Percentiles rank a stretch among this genome's conserved stretches.
Conservation (phyloP, 1,140 invertebrate genomes). For the Galleria mellonella region DNA sequence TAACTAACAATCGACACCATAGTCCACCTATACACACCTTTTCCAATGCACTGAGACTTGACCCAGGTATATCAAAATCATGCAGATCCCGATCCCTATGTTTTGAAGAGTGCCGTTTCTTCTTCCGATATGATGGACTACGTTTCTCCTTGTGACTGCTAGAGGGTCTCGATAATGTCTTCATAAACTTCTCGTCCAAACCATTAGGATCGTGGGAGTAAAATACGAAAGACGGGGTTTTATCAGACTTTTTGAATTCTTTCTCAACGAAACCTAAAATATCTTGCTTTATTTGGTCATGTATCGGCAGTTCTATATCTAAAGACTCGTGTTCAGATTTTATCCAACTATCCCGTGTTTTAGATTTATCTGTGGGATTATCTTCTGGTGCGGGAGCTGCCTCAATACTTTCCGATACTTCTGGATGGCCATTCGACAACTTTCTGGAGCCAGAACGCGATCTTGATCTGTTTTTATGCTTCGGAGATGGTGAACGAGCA, state of each 20-base stretch:
- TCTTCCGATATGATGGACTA: conserved; percentile 68
- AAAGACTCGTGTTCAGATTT: conserved; percentile 72
- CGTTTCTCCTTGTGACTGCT: conserved; percentile 67
- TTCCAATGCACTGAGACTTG: conserved; percentile 70
- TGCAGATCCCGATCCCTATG: conserved; percentile 64
- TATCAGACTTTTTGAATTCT: conserved; percentile 75
- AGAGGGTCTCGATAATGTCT: conserved; percentile 55
- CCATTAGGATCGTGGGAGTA: conserved; percentile 70
- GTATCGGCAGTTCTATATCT: conserved; percentile 73
- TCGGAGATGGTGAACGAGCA: conserved; percentile 56
- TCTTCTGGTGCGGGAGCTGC: conserved; percentile 15
- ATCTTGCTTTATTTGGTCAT: conserved; percentile 76
- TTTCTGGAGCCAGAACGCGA: conserved; percentile 53
- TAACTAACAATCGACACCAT: too few relatives aligned
- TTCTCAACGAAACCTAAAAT: conserved; percentile 76
- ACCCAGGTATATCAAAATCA: conserved; percentile 71
- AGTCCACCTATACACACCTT: conserved; percentile 30
- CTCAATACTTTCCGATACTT: conserved; percentile 22
- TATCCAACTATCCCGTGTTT: conserved; percentile 59
- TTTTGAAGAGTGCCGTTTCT: conserved; percentile 67
- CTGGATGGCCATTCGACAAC: conserved; percentile 52
- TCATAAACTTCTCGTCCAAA: conserved; percentile 65
- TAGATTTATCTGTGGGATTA: conserved; percentile 25
- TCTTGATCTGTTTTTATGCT: conserved; percentile 37
- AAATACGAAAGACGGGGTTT: conserved; percentile 66